Evolutionary conservation across 2,797 vertebrate genomes (phyloP).

Genomic region (Loris lydekkerianus): DNA sequence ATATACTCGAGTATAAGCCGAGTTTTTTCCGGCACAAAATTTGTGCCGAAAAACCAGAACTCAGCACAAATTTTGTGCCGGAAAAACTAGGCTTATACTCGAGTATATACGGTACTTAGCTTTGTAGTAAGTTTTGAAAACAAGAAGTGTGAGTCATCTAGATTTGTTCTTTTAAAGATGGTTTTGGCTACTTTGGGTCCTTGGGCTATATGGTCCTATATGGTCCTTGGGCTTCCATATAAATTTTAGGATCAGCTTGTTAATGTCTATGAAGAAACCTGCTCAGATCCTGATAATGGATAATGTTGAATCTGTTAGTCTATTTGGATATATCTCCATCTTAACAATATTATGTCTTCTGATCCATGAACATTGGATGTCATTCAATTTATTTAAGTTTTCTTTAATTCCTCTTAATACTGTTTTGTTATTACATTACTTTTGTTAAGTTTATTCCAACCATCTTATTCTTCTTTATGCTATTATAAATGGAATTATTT

Average conservation of each 20-base stretch:
- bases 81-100: too few relatives aligned
- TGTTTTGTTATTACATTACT: background rate
- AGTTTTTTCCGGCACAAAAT: too few relatives aligned
- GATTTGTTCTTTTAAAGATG: background rate
- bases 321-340: background rate
- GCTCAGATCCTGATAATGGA: background rate
- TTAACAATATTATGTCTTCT: background rate
- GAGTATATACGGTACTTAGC: too few relatives aligned
- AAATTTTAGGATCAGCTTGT: background rate
- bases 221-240: background rate
- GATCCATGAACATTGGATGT: background rate
- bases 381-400: background rate
- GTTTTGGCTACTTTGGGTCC: background rate
- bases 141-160: background rate
- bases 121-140: background rate
- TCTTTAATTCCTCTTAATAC: background rate
- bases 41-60: too few relatives aligned
- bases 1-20: too few relatives aligned
- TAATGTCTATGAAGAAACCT: constrained; percentile 11
- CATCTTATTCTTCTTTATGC: constrained; percentile 11
- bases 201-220: too few relatives aligned
- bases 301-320: background rate
- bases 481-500: background rate
- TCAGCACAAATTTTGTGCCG: too few relatives aligned
- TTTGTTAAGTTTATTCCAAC: background rate